Evolutionary conservation across 2,113 vertebrate genomes (phyloP).

Genomic region (Oreochromis aureus): DNA sequence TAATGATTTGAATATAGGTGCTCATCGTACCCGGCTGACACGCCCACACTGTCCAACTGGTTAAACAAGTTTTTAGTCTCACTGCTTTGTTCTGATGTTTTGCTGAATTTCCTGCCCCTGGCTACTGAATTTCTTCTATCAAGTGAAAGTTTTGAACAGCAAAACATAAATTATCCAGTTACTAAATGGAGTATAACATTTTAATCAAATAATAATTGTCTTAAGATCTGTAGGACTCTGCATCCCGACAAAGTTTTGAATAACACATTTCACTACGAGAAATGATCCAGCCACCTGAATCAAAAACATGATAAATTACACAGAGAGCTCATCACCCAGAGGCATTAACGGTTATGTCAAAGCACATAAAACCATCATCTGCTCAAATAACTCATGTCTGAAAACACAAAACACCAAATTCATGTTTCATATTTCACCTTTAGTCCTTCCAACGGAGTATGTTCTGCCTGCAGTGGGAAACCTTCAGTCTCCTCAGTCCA

Average conservation of each 20-base stretch:
- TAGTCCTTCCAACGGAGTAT: too few species aligned
- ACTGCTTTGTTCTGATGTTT: background rate
- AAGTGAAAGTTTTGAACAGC: background rate
- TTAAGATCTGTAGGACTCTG: rapidly evolving
- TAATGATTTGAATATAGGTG: background rate
- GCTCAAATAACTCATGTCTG: too few species aligned
- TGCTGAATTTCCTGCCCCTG: background rate
- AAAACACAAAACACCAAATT: too few species aligned
- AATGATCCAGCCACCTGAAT: background rate
- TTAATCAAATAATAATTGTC: background rate
- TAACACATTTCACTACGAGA: rapidly evolving
- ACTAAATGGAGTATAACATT: background rate
- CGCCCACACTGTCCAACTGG: rapidly evolving
- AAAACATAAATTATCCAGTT: background rate
- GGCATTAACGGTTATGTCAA: background rate
- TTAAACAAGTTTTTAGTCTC: background rate
- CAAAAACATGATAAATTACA: rapidly evolving
- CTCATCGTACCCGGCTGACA: background rate
- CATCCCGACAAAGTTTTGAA: rapidly evolving
- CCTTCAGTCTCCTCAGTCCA: background rate
- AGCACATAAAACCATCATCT: too few species aligned
- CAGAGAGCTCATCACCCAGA: background rate
- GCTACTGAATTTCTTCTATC: background rate
- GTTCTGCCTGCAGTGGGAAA: background rate
- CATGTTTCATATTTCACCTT: too few species aligned